Base-by-base conservation (phyloP, 1,140 invertebrate species). In the Scaptodrosophila lebanonensis region DNA sequence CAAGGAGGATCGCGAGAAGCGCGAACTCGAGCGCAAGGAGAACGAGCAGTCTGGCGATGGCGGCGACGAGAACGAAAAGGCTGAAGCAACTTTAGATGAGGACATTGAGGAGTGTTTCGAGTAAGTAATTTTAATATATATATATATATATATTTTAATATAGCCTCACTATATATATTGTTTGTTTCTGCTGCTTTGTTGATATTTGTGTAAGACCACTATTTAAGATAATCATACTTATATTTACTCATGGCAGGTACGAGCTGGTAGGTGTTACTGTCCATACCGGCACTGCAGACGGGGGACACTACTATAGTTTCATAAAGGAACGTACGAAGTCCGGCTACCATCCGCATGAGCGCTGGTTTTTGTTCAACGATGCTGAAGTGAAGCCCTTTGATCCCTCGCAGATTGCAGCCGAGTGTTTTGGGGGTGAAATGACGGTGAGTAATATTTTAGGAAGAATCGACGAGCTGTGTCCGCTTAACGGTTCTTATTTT, bases 381-480 rank as follows among this genome's bases (percentile, higher is more conserved):
- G 96, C 97, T 1, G 96, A 98, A 87, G 97, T 98, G 0, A 98
- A 98, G 87, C 93, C 94, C 0, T 98, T 98, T 86, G 97, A 98
- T 90, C 94, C 95, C 0, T 94, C 93, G 69, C 95, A 98, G 87
- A 94, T 98, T 48, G 96, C 95, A 0, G 91, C 95, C 0, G 97
- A 98, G 86, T 98, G 97, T 87, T 98, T 98, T 88, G 97, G 97
- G 1, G 97, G 97, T 4, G 97, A 98, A 89, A 97, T 97, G 94
- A 98, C 95, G 1, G 93, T 94, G 87, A 89, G 88, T 52, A 35
- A 29, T 25, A 40, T 38, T 40, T 57, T 58, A 73, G 57, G 56
- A 8, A 25, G 12, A 2, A 3, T 38, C 13, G 5, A n/a, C 1
- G 4, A 33, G 9, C 3, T 4, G 15, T 15, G 4, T 9, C 0